A percentile compares a stretch with the other conserved stretches of the same genome.
These are phyloP conservation scores for Cygnus atratus DNA, from an alignment of 2,113 vertebrate species.

Conservation along the genomic window DNA sequence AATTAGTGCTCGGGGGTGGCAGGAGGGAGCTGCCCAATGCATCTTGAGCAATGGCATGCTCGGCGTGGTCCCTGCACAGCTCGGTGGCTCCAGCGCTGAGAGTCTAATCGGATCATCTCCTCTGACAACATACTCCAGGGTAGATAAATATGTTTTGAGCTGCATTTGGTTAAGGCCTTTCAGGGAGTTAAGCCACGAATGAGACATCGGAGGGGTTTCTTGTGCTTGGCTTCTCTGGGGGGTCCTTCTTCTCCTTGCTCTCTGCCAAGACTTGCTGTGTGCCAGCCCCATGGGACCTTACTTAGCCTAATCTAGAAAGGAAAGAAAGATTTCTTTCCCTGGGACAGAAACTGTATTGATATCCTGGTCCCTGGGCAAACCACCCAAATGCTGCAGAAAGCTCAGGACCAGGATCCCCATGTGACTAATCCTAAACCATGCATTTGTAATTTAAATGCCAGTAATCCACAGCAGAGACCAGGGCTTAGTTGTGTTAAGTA, in stretches of 20 bases:
- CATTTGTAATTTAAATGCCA: not conserved
- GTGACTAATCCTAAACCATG: not conserved
- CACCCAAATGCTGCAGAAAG: not conserved
- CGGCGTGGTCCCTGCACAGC: not conserved
- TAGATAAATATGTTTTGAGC: not conserved
- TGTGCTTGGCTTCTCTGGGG: not conserved
- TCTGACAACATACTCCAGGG: not conserved
- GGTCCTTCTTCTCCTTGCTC: not conserved
- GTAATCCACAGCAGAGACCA: not conserved
- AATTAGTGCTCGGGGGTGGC: not conserved
- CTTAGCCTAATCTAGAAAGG: not conserved
- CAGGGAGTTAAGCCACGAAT: not conserved
- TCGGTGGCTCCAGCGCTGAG: not conserved
- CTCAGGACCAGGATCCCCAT: not conserved
- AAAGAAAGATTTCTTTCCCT: not conserved
- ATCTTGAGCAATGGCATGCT: not conserved
- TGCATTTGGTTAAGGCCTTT: not conserved
- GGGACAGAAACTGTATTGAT: not conserved
- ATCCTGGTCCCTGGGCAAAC: not conserved
- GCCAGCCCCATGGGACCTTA: not conserved
- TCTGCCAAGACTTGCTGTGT: not conserved
- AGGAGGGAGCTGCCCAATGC: not conserved
- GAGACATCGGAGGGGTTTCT: not conserved
- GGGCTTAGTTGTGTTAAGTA: not conserved
- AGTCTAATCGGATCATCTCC: not conserved